A percentile compares a stretch with the other conserved stretches of the same genome.
Evolutionary conservation across 1,140 invertebrate genomes (phyloP).

Genomic region (Ceratina japonica): DNA sequence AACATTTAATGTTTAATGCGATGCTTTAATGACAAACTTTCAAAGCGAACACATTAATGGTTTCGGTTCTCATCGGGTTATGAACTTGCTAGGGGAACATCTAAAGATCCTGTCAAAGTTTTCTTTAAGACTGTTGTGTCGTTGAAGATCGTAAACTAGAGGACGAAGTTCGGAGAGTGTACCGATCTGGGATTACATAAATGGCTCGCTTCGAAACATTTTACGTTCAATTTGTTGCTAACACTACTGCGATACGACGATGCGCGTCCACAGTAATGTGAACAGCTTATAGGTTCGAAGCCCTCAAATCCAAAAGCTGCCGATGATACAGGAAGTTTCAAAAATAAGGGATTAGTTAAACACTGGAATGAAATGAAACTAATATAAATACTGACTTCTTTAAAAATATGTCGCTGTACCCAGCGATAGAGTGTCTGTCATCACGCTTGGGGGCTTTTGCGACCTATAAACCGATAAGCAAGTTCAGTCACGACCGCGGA

Average conservation of each 20-base stretch:
- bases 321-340: too few species aligned
- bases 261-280: not conserved
- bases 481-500: slow-evolving; percentile 36
- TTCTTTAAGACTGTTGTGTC: slow-evolving; percentile 4
- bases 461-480: slow-evolving; percentile 33
- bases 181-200: slow-evolving; percentile 2
- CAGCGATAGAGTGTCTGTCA: slow-evolving; percentile 18
- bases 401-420: not conserved
- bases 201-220: slow-evolving; percentile 1
- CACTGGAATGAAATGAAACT: too few species aligned
- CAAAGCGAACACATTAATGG: not conserved
- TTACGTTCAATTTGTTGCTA: not conserved
- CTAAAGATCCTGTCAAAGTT: not conserved
- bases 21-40: too few species aligned
- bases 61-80: not conserved
- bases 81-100: not conserved
- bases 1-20: too few species aligned
- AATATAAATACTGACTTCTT: not conserved
- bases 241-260: not conserved
- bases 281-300: not conserved
- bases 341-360: too few species aligned
- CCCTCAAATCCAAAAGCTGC: not conserved
- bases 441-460: not conserved
- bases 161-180: not conserved
- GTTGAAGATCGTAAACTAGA: not conserved